Percentiles rank a stretch among this genome's conserved stretches.
Evolutionary conservation across 2,797 vertebrate genomes (phyloP).

Genomic region (Sphenodon punctatus): DNA sequence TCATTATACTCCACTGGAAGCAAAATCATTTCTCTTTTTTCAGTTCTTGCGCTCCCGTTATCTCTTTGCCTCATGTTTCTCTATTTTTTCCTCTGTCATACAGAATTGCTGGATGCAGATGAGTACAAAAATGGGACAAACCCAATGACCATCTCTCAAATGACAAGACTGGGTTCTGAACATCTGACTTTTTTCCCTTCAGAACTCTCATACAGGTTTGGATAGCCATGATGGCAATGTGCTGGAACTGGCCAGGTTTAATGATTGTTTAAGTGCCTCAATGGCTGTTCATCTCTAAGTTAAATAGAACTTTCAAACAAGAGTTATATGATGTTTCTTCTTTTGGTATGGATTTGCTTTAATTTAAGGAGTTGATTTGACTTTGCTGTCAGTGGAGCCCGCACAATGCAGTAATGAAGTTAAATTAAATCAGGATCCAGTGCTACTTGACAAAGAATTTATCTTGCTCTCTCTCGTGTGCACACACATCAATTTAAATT

Average conservation of each 20-base stretch:
- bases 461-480: too few species aligned
- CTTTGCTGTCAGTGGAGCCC: neutral
- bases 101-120: conserved; percentile 61
- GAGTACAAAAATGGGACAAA: conserved; percentile 43
- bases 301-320: conserved; percentile 28
- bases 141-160: conserved; percentile 17
- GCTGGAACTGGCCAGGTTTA: neutral
- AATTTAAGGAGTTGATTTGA: conserved; percentile 1
- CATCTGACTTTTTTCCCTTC: conserved; percentile 13
- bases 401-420: conserved; percentile 20
- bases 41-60: conserved; percentile 58
- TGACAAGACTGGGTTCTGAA: conserved; percentile 29
- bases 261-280: neutral
- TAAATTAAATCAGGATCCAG: conserved; percentile 6
- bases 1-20: conserved; percentile 58
- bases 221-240: neutral
- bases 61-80: conserved; percentile 54
- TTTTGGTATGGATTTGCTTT: neutral
- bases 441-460: neutral
- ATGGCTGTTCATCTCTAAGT: neutral
- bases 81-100: conserved; percentile 43
- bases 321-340: neutral
- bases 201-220: neutral
- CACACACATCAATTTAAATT: neutral
- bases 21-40: conserved; percentile 61